Evolutionary conservation across 2,113 vertebrate species (phyloP).

Genomic region (Tautogolabrus adspersus): DNA sequence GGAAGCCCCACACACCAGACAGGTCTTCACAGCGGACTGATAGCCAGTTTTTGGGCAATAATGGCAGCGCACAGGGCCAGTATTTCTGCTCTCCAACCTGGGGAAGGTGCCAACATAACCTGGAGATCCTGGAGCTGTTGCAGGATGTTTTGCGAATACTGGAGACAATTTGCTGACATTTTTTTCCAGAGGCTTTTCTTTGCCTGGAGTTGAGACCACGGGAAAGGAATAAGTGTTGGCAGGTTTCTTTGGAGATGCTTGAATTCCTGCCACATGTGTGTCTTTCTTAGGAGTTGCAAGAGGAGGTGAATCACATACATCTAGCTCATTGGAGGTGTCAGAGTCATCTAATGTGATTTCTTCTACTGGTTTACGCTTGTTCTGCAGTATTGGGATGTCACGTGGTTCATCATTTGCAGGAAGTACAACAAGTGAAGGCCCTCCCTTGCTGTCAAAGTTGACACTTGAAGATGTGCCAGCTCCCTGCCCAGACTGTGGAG

Average conservation of each 20-base stretch:
- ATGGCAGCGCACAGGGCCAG: conserved; percentile 73
- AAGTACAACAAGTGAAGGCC: background rate
- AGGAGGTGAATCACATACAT: conserved; percentile 64
- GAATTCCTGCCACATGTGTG: background rate
- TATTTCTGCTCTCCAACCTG: background rate
- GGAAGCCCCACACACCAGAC: conserved; percentile 85
- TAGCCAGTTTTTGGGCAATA: conserved; percentile 76
- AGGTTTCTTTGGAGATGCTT: conserved; percentile 26
- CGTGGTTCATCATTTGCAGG: background rate
- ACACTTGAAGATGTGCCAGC: conserved; percentile 4
- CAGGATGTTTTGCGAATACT: background rate
- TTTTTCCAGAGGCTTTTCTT: background rate
- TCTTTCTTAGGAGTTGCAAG: conserved; percentile 44
- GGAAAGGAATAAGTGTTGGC: conserved; percentile 7
- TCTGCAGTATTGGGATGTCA: conserved; percentile 18
- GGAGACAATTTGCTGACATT: conserved; percentile 7
- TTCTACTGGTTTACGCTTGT: background rate
- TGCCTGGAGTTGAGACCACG: conserved; percentile 12
- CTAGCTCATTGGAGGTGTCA: conserved; percentile 62
- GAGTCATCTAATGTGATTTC: conserved; percentile 20
- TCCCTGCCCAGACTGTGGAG: background rate
- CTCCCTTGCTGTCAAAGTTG: conserved; percentile 16
- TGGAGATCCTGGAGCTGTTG: conserved; percentile 31
- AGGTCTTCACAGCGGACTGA: conserved; percentile 83
- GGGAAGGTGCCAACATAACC: background rate